phyloP scores from a whole-genome alignment of 2,888 invertebrate genomes.

The Idaea straminata region DNA sequence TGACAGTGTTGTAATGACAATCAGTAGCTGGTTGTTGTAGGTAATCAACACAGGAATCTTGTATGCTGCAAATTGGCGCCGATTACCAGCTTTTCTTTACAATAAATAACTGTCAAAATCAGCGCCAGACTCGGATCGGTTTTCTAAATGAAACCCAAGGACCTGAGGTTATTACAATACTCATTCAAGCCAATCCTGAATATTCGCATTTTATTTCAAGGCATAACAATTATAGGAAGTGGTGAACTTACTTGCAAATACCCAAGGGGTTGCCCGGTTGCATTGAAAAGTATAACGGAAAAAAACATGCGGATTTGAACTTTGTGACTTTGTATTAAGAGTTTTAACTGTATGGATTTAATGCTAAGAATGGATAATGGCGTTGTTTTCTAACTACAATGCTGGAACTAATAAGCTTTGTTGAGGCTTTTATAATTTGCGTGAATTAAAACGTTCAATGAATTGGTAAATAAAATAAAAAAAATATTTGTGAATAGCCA shows the following conservation, averaged over 20 bases:
- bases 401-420: neutral
- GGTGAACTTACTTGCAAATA: slow-evolving; percentile 48
- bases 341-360: neutral
- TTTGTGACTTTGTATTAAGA: neutral
- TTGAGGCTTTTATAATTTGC: neutral
- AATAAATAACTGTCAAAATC: neutral
- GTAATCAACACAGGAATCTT: too few relatives aligned
- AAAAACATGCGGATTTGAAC: neutral
- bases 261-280: slow-evolving; percentile 34
- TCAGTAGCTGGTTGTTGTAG: too few relatives aligned
- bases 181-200: slow-evolving; percentile 39
- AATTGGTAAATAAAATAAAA: too few relatives aligned
- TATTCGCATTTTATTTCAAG: slow-evolving; percentile 39
- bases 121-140: neutral
- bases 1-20: too few relatives aligned
- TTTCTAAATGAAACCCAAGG: neutral
- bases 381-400: neutral
- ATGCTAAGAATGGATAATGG: neutral
- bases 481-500: too few relatives aligned
- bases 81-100: neutral
- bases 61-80: neutral
- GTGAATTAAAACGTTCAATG: neutral
- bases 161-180: slow-evolving; percentile 20
- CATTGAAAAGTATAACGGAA: slow-evolving; percentile 35
- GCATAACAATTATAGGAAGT: slow-evolving; percentile 59